Base-by-base conservation (phyloP, 2,888 invertebrate genomes). In the Isotomurus palustris region DNA sequence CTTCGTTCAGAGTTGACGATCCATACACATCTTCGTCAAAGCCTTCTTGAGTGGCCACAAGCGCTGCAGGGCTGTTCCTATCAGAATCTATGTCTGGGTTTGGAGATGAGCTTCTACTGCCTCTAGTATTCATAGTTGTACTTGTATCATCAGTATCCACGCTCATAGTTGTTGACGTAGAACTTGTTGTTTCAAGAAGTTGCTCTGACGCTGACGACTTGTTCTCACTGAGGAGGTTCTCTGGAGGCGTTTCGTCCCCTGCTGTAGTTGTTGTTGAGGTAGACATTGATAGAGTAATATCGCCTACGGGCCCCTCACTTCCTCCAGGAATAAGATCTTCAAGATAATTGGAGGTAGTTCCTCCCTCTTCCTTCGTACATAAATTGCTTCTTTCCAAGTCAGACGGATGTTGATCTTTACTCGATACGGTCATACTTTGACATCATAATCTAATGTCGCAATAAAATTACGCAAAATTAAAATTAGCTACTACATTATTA, bases 271-370 rank as follows among this genome's bases (percentile, higher is more conserved):
- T 60, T 40, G 56, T 41, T 28, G 62, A 56, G 22, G 58, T 56
- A 19, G 56, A 53, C 54, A 56, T 56, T 38, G 58, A 52, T 25
- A 45, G 28, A n/a, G 40, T n/a, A n/a, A 19, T 47, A 25, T 62
- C 58, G 24, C 52, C 61, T 47, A 51, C 28, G 27, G 51, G 41
- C 25, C 43, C 53, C 17, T 40, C 54, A 19, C 29, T 29, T 21
- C 54, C 57, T 36, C 50, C 24, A 50, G 17, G n/a, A n/a, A n/a
- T 51, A 43, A 41, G 45, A 51, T 49, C 36, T 3, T 47, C 54
- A n/a, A n/a, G n/a, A n/a, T n/a, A n/a, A n/a, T n/a, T n/a, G n/a
- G n/a, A n/a, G n/a, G n/a, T n/a, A n/a, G n/a, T n/a, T n/a, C n/a
- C n/a, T n/a, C n/a, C n/a, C n/a, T n/a, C n/a, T n/a, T n/a, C n/a